Conservation (phyloP, 1,140 invertebrate species). For the Diachasma alloeum region DNA sequence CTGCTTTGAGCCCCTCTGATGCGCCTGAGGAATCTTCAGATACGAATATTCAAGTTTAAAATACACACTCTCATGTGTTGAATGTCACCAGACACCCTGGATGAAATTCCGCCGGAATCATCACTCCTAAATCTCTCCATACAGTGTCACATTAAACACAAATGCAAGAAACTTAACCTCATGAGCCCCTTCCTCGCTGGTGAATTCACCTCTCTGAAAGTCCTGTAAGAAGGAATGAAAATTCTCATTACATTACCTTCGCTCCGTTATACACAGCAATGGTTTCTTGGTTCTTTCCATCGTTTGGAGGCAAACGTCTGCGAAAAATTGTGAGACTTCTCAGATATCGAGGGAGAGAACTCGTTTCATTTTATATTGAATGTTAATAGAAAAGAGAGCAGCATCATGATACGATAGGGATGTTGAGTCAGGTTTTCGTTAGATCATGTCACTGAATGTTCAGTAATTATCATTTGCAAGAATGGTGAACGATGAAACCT, state of each 20-base stretch:
- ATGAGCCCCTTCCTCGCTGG: neutral
- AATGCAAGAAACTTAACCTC: neutral
- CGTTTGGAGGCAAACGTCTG: neutral
- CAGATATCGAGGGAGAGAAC: neutral
- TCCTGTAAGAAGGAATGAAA: neutral
- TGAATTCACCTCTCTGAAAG: neutral
- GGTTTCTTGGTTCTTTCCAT: neutral
- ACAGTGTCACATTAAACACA: neutral
- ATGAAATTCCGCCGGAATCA: neutral
- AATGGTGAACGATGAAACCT: neutral
- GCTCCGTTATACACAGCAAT: neutral
- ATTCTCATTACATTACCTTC: neutral
- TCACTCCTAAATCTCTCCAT: neutral
- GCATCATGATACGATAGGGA: neutral
- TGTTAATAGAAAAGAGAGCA: neutral
- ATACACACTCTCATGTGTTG: neutral
- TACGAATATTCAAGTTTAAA: neutral
- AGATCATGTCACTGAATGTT: neutral
- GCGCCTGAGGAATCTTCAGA: neutral
- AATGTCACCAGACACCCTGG: neutral
- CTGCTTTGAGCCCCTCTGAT: constrained; percentile 24
- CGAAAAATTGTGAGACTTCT: neutral
- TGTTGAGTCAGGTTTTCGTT: neutral
- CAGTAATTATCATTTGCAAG: neutral
- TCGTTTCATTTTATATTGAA: neutral